Evolutionary conservation across 1,140 invertebrate genomes (phyloP).

Genomic region (Micrasema minimum): DNA sequence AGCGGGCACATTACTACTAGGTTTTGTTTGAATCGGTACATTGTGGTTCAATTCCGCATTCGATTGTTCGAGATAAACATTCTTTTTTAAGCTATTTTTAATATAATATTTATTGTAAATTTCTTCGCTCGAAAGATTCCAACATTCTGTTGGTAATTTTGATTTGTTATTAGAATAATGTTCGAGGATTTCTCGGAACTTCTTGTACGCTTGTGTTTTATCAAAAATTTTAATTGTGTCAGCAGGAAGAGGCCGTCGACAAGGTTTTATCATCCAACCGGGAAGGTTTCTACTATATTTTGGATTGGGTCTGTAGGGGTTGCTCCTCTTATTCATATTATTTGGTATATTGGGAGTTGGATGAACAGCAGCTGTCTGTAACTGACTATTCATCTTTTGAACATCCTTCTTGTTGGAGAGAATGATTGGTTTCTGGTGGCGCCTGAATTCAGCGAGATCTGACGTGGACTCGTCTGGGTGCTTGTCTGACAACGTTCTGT

Average conservation of each 20-base stretch:
- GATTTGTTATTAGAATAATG: background rate
- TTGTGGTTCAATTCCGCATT: too few relatives aligned
- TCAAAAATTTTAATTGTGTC: background rate
- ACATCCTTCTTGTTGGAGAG: conserved; percentile 13
- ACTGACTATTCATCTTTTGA: conserved; percentile 10
- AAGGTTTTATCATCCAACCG: conserved; percentile 14
- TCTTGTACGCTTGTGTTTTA: background rate
- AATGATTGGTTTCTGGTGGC: conserved; percentile 27
- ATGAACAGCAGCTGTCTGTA: conserved; percentile 7
- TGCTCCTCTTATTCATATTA: background rate
- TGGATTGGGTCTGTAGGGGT: conserved; percentile 7
- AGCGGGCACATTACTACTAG: too few relatives aligned
- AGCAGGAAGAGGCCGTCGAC: background rate
- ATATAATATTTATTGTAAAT: too few relatives aligned
- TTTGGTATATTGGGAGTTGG: background rate
- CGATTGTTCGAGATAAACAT: too few relatives aligned
- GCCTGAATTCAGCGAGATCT: conserved; percentile 8
- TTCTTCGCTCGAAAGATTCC: too few relatives aligned
- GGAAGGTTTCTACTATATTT: background rate
- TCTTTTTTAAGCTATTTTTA: too few relatives aligned
- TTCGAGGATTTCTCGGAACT: background rate
- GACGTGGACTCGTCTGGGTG: too few relatives aligned
- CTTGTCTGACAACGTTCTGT: too few relatives aligned
- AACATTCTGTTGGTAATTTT: too few relatives aligned
- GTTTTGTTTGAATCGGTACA: too few relatives aligned